Evolutionary conservation across 2,888 invertebrate species (phyloP), one percentile per base, ranked within the genome.

Genomic region (Polydrusus pterygomalis): DNA sequence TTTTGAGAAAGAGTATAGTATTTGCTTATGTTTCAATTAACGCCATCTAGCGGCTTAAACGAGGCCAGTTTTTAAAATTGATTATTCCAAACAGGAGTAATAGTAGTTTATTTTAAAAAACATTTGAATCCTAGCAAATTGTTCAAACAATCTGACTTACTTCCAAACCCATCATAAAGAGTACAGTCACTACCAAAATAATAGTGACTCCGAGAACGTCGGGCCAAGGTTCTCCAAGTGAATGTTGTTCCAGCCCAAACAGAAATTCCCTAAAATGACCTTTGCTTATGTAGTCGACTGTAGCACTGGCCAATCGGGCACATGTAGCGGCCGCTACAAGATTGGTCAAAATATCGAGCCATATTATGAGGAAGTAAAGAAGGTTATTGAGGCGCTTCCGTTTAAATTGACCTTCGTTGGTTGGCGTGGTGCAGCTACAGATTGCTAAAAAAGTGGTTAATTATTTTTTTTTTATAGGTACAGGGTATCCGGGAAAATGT

Each of bases 131-230:
- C 25, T 5, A 25, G 5, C 1, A 25, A 1, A 25, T 5, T 25
- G 5, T 25, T 25, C 25, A 40, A 40, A 40, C 11, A 38, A 18
- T 49, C 54, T 38, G 0, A 60, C 79, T 84, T 84, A 91, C 91
- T 88, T 92, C 92, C 45, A 92, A 85, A 43, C 92, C 92, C 80
- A 91, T 89, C 91, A 92, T 91, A 81, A 91, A 92, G 87, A 92
- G 89, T 45, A 89, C 89, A 45, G 91, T 90, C 2, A 91, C 89
- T 0, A 91, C 90, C 83, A 91, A 89, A 8, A 92, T 89, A 30
- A 91, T 90, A 0, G 90, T 90, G 2, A 92, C 90, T 6, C 91
- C 92, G 5, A 92, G 82, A 3, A 91, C 90, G 82, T 92, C 92
- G 25, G 92, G 92, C 91, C 91, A 91, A 0, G 91, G 91, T 81